phyloP scores from a whole-genome alignment of 2,113 vertebrate species.

The Peromyscus leucopus region DNA sequence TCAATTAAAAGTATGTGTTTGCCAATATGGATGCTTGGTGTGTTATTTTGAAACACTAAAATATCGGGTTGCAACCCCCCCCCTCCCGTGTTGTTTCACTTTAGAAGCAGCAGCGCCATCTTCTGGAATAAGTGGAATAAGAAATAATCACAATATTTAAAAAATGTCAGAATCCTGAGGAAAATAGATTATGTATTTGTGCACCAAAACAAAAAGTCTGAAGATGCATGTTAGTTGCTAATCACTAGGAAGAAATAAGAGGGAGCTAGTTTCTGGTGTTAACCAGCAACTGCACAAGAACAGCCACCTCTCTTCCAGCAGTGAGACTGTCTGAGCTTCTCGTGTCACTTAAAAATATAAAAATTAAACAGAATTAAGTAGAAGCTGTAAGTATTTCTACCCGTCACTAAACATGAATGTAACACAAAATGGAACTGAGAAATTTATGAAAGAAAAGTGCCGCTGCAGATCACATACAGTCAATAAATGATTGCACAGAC shows the following conservation, averaged over 20 bases:
- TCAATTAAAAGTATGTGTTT: conserved; percentile 69
- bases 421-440: neutral
- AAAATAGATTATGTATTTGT: conserved; percentile 22
- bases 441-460: conserved; percentile 22
- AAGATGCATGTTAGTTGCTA: conserved; percentile 54
- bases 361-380: neutral
- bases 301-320: conserved; percentile 29
- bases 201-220: conserved; percentile 23
- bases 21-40: conserved; percentile 57
- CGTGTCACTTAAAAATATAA: neutral
- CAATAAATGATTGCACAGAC: neutral
- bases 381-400: neutral
- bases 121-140: conserved; percentile 61
- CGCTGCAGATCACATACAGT: neutral
- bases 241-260: conserved; percentile 27
- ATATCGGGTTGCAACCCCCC: conserved; percentile 20
- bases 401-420: neutral
- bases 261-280: neutral
- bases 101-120: conserved; percentile 41
- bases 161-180: conserved; percentile 33
- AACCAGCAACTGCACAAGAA: neutral
- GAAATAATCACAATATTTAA: neutral
- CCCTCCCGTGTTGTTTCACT: neutral
- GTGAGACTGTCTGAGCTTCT: neutral
- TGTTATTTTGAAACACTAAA: conserved; percentile 73